Evolutionary conservation across 1,140 invertebrate genomes (phyloP), one percentile per base, ranked within the genome.

Genomic region (Brachionus calyciflorus): DNA sequence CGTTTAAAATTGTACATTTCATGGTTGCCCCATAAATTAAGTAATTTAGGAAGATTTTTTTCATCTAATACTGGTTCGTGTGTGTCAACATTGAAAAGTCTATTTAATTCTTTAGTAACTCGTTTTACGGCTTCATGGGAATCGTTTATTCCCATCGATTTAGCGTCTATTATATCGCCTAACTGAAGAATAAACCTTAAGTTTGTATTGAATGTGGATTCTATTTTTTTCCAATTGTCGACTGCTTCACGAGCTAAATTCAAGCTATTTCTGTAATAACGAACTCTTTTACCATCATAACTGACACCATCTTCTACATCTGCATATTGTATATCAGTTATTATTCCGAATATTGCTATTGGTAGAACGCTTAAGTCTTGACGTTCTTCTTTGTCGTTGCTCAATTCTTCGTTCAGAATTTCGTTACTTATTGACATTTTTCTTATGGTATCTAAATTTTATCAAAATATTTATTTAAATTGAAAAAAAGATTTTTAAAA

Each of bases 301-400:
- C 84, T 81, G 21, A 79, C 78, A 4, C 82, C 81, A 78, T 85
- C 80, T 44, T 84, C 82, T 48, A 77, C 77, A 76, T 86, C 82
- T 26, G 83, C 83, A 79, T 85, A 84, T 46, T 86, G 84, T 1
- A 84, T 79, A 80, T 86, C 84, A 14, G 84, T 79, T 14, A 86
- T 77, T 10, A 84, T 75, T 44, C 84, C 84, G 79, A 86, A 84
- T 49, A 77, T 78, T 0, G 81, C 28, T 0, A 49, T 49, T 49
- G 73, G 55, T 60, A 55, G 24, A 28, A 60, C 57, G n/a, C 14
- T 44, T 33, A 46, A 28, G 30, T 76, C 51, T 57, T 76, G 33
- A 30, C 57, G 26, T 37, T 73, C 51, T 37, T 55, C 69, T 30
- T 49, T 55, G 33, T 73, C 69, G 10, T 44, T 28, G 21, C 19